Conservation (phyloP, 2,113 vertebrate species). For the Grammomys surdaster region DNA sequence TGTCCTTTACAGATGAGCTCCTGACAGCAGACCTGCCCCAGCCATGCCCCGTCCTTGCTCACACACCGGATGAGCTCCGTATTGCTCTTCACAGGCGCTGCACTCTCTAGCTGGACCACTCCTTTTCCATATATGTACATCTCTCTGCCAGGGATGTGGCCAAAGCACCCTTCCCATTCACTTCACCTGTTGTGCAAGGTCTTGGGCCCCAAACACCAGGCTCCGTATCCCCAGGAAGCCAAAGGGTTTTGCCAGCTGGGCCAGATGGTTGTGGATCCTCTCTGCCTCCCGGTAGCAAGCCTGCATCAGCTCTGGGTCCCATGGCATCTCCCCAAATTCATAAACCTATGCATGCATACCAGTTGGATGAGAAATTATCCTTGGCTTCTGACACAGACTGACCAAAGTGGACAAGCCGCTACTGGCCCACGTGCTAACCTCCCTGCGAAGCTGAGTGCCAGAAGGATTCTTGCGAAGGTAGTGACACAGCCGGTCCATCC, state of each 20-base stretch:
- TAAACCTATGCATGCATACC: conserved; percentile 59
- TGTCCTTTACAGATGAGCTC: not conserved
- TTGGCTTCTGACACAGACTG: not conserved
- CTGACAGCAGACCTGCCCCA: not conserved
- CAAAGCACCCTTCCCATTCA: not conserved
- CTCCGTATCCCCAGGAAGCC: conserved; percentile 69
- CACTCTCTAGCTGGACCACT: not conserved
- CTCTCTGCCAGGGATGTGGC: not conserved
- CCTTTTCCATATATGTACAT: not conserved
- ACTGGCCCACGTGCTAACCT: conserved; percentile 49
- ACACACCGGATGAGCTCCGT: not conserved
- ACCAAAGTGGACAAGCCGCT: too few relatives aligned
- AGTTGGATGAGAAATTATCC: not conserved
- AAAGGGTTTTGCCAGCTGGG: conserved; percentile 55
- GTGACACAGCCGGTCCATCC: conserved; percentile 54
- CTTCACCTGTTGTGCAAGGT: conserved; percentile 81
- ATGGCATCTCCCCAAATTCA: conserved; percentile 63
- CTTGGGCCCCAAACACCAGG: conserved; percentile 80
- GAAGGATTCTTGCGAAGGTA: conserved; percentile 49
- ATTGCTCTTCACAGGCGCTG: not conserved
- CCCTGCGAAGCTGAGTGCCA: not conserved
- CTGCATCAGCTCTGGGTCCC: conserved; percentile 74
- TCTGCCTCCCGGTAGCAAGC: conserved; percentile 73
- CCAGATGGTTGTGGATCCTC: not conserved
- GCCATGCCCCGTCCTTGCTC: not conserved